A percentile compares a stretch with the other conserved stretches of the same genome.
Conservation (phyloP, 2,888 invertebrate species). For the Netelia fuscicornis region DNA sequence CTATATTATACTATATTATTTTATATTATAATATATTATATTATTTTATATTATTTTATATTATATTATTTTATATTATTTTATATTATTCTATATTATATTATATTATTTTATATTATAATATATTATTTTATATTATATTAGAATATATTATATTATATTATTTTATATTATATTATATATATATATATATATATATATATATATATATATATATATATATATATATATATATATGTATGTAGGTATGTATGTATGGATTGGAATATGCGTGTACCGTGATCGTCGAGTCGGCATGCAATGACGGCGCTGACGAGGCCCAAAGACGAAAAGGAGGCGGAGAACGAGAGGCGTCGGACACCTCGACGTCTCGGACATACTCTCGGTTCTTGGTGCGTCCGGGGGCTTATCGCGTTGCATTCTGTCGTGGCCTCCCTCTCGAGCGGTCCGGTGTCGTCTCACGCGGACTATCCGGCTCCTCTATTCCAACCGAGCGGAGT, state of each 20-base stretch:
- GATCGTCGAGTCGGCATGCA: neutral
- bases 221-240: constrained; percentile 24
- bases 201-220: neutral
- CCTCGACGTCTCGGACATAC: constrained; percentile 32
- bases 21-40: too few species aligned
- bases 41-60: too few species aligned
- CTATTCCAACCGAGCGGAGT: constrained; percentile 67
- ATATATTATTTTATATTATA: too few species aligned
- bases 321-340: constrained; percentile 11
- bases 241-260: neutral
- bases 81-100: neutral
- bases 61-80: too few species aligned
- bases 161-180: too few species aligned
- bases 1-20: neutral
- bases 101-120: too few species aligned
- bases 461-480: constrained; percentile 64
- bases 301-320: neutral
- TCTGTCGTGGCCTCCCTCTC: constrained; percentile 67
- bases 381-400: constrained; percentile 49
- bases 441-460: constrained; percentile 68
- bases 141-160: too few species aligned
- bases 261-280: neutral
- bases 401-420: constrained; percentile 63
- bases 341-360: constrained; percentile 10
- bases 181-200: neutral